Evolutionary conservation across 2,113 vertebrate genomes (phyloP).

Genomic region (Ceyx melanurus): DNA sequence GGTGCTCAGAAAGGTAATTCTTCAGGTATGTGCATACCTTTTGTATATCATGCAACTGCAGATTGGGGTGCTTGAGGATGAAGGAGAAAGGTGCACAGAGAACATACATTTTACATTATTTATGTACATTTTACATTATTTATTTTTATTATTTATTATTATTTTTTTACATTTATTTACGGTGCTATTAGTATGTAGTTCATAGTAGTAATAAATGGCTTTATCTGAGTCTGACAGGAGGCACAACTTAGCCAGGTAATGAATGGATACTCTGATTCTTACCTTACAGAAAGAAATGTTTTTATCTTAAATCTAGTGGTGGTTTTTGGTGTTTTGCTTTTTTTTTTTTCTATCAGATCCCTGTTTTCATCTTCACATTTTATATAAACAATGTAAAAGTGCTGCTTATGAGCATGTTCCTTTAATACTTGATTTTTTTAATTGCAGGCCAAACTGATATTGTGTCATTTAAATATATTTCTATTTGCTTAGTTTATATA

Average conservation of each 20-base stretch:
- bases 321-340: not conserved
- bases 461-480: not conserved
- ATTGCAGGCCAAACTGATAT: not conserved
- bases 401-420: not conserved
- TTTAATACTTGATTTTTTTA: not conserved
- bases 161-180: no score
- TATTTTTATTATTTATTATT: no score
- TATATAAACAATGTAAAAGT: not conserved
- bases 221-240: not conserved
- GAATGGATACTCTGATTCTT: not conserved
- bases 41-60: not conserved
- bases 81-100: not conserved
- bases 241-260: not conserved
- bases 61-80: not conserved
- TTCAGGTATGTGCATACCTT: conserved; percentile 63
- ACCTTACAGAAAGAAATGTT: not conserved
- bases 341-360: not conserved
- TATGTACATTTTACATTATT: no score
- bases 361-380: not conserved
- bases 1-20: conserved; percentile 57
- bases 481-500: not conserved
- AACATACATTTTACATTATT: not conserved
- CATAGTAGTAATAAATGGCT: not conserved
- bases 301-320: not conserved
- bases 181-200: not conserved